A percentile compares a stretch with the other conserved stretches of the same genome.
Evolutionary conservation across 2,888 invertebrate genomes (phyloP).

Genomic region (Caenorhabditis parvicauda): DNA sequence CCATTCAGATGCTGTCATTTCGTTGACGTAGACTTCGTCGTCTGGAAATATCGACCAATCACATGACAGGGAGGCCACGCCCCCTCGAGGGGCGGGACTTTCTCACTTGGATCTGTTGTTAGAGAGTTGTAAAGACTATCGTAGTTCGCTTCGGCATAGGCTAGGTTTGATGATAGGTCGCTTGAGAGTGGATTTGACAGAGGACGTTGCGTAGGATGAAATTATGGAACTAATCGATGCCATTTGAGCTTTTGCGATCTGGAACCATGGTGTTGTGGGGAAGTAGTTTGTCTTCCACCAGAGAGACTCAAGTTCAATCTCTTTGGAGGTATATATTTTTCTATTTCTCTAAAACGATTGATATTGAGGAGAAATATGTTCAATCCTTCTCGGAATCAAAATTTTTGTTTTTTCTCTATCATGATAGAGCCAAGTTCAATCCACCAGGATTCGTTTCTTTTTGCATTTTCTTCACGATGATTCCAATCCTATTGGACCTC

Average conservation of each 20-base stretch:
- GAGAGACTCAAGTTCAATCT: no score
- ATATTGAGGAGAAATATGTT: no score
- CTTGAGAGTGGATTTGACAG: slow-evolving; percentile 35
- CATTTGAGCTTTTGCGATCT: slow-evolving; percentile 27
- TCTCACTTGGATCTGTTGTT: slow-evolving; percentile 25
- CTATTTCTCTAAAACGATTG: no score
- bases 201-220: slow-evolving; percentile 16
- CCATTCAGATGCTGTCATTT: slow-evolving; percentile 47
- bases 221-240: slow-evolving; percentile 24
- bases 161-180: slow-evolving; percentile 35
- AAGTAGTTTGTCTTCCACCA: not conserved
- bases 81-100: no score
- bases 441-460: no score
- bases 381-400: no score
- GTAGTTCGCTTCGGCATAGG: slow-evolving; percentile 40
- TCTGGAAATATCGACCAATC: slow-evolving; percentile 6
- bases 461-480: no score
- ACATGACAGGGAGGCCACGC: not conserved
- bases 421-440: no score
- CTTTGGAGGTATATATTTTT: no score
- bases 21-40: slow-evolving; percentile 47
- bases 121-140: slow-evolving; percentile 41
- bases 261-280: not conserved
- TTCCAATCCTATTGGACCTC: no score
- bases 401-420: no score